Percentiles rank a stretch among this genome's conserved stretches.
Conservation (phyloP, 2,797 vertebrate species). For the Aphelocoma californica region DNA sequence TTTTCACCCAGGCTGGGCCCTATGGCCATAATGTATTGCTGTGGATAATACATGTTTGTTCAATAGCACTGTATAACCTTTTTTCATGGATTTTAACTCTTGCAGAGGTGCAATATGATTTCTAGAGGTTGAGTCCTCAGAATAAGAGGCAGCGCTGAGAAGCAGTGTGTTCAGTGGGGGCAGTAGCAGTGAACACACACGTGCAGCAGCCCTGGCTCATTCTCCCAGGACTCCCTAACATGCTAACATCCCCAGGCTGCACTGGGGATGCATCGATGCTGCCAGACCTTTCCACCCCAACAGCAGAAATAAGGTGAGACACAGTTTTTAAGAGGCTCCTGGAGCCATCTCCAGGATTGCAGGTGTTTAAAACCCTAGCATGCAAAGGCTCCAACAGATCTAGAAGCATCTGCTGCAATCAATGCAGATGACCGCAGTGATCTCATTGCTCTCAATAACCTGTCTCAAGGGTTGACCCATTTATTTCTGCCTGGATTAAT, state of each 20-base stretch:
- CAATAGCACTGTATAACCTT: not conserved
- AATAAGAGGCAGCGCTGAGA: not conserved
- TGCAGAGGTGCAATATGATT: not conserved
- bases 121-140: not conserved
- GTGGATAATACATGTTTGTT: not conserved
- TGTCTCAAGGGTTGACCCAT: not conserved
- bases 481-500: not conserved
- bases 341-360: not conserved
- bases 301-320: not conserved
- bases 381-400: not conserved
- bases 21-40: not conserved
- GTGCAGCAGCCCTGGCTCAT: not conserved
- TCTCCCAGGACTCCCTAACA: not conserved
- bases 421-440: not conserved
- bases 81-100: constrained; percentile 23
- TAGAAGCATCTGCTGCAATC: not conserved
- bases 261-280: fast-evolving
- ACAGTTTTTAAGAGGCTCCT: not conserved
- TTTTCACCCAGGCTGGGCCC: not conserved
- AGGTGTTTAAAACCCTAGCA: not conserved
- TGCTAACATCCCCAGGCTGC: not conserved
- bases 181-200: not conserved
- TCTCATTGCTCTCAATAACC: not conserved
- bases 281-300: not conserved
- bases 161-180: not conserved